These are phyloP conservation scores for Chaitophorus viminalis DNA, from an alignment of 2,888 invertebrate genomes.

Conservation along the genomic window DNA sequence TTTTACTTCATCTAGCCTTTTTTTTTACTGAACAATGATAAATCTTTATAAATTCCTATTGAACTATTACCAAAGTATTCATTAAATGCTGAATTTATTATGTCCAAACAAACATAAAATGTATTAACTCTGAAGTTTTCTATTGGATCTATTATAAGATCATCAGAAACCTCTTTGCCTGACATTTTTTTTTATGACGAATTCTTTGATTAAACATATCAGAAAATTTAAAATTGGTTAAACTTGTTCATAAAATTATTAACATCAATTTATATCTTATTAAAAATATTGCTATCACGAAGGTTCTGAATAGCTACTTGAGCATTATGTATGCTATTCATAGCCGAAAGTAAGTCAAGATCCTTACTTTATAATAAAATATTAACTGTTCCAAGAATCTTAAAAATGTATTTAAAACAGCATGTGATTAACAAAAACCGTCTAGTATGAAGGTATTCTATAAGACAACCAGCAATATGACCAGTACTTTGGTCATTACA, in stretches of 20 bases:
- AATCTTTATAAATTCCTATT: constrained; percentile 25
- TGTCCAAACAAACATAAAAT: constrained; percentile 23
- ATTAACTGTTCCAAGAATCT: too few relatives aligned
- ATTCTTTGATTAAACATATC: constrained; percentile 12
- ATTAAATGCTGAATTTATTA: constrained; percentile 8
- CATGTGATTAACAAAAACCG: too few relatives aligned
- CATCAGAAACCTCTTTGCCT: constrained; percentile 18
- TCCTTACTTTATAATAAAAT: too few relatives aligned
- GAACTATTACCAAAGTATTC: constrained; percentile 13
- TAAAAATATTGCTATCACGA: constrained; percentile 7
- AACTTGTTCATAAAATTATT: constrained; percentile 24
- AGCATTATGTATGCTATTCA: background rate
- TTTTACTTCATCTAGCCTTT: background rate
- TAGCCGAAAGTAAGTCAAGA: too few relatives aligned
- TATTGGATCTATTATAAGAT: background rate
- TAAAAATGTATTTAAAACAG: too few relatives aligned
- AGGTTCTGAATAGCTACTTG: constrained; percentile 25
- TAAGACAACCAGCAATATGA: too few relatives aligned
- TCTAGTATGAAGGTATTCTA: too few relatives aligned
- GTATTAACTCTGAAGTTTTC: background rate
- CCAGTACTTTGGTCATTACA: too few relatives aligned
- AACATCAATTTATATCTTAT: background rate
- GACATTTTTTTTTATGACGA: constrained; percentile 11
- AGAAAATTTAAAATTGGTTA: background rate
- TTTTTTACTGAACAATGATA: constrained; percentile 16